Conservation (phyloP, 2,797 vertebrate species). For the Phalloptychus januarius region DNA sequence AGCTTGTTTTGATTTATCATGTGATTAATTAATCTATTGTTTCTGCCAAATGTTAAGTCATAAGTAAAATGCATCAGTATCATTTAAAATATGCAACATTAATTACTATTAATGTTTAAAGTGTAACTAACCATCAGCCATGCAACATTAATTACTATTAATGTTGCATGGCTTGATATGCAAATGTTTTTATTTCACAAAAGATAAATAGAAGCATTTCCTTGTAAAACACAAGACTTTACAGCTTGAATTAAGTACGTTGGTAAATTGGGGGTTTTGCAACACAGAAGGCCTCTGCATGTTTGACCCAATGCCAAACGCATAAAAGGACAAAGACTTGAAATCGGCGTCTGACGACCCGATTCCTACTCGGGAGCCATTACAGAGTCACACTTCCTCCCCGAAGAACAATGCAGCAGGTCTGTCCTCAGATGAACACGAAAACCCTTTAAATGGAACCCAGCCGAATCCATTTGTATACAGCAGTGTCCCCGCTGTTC, state of each 20-base stretch:
- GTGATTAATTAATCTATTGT: too few species aligned
- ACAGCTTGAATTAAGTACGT: background rate
- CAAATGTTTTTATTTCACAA: background rate
- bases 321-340: constrained; percentile 87
- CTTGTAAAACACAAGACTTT: background rate
- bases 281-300: constrained; percentile 85
- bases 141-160: background rate
- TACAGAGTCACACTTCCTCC: constrained; percentile 85
- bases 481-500: constrained; percentile 90
- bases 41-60: background rate
- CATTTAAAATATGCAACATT: background rate
- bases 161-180: background rate
- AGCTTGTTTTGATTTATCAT: too few species aligned
- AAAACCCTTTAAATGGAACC: constrained; percentile 97
- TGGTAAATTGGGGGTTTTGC: constrained; percentile 3
- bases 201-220: background rate
- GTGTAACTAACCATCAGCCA: too few species aligned
- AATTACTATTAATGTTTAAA: background rate
- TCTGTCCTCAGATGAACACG: constrained; percentile 88
- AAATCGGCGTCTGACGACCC: constrained; percentile 82
- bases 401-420: constrained; percentile 85
- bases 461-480: constrained; percentile 91
- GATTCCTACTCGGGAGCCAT: constrained; percentile 84
- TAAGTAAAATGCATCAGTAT: background rate
- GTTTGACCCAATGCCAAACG: constrained; percentile 86